Percentiles rank a stretch among this genome's conserved stretches.
Evolutionary conservation across 2,113 vertebrate genomes (phyloP).

Genomic region (Scophthalmus maximus): DNA sequence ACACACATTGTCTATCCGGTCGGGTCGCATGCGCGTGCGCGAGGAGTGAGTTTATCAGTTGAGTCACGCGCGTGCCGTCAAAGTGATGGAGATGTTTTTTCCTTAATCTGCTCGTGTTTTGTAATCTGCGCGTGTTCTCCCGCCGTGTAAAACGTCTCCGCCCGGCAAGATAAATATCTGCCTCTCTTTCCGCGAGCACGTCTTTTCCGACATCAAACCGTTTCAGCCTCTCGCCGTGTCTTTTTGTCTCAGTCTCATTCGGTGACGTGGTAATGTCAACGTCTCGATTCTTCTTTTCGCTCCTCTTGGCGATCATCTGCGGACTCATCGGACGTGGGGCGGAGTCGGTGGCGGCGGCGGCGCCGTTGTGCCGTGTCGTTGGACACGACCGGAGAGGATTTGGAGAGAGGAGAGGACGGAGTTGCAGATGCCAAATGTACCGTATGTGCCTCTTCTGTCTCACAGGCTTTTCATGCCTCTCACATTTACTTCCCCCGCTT

Average conservation of each 20-base stretch:
- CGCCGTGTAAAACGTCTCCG: background rate
- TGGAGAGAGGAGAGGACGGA: constrained; percentile 45
- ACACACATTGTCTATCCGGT: no score
- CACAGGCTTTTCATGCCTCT: constrained; percentile 61
- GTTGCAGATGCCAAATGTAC: constrained; percentile 57
- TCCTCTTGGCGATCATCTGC: background rate
- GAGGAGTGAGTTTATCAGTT: no score
- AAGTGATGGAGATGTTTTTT: background rate
- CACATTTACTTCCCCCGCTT: constrained; percentile 66
- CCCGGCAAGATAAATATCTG: background rate
- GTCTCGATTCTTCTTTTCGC: background rate
- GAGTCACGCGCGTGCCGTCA: background rate
- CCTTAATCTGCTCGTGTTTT: background rate
- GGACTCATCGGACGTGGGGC: background rate
- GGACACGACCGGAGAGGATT: constrained; percentile 63
- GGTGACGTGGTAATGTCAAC: background rate
- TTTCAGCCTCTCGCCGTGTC: background rate
- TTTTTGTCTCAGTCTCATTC: background rate
- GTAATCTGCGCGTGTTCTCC: background rate
- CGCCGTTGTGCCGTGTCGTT: constrained; percentile 41
- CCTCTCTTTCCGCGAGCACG: background rate
- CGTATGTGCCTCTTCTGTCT: constrained; percentile 56
- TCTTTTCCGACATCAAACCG: constrained; percentile 1
- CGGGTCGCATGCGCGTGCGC: no score
- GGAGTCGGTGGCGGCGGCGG: background rate